Evolutionary conservation across 37 sponge, comb jelly and placozoan species (phyloP), one percentile per base, ranked within the genome.

Genomic region (Agelas oroides): DNA sequence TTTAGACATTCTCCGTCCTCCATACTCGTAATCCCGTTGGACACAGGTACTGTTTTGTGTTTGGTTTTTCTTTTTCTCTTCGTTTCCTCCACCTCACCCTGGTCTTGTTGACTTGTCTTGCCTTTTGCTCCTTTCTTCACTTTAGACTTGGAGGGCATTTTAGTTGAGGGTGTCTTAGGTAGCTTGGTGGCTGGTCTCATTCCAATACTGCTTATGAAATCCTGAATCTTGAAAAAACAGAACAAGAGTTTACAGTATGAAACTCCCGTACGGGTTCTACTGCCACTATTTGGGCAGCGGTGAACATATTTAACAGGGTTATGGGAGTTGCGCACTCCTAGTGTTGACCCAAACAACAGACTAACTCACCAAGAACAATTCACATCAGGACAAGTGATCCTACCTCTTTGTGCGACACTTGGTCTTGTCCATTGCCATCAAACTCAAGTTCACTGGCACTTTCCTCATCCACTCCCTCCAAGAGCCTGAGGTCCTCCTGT

Each of bases 401-500:
- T 16, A 83, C 64, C 41, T 72, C 84, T 40, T 72, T 41, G 13
- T 31, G 36, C 13, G 30, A 36, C 32, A 56, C 62, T 5, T 28
- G 30, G 23, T 27, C 41, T 53, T 54, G 56, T 31, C 63, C 68
- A 46, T 0, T 14, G 23, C 21, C 54, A 15, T 59, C 64, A 37
- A 74, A 79, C 85, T 73, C 89, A 63, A 79, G 17, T 30, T 83
- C 84, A 60, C 65, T 67, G 23, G 39, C 80, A 60, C 80, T 59
- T 37, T 59, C 73, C 1, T 34, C 40, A 56, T 78, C 86, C 52
- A 81, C 77, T 20, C 69, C 74, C 38, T 65, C 63, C 54, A 91
- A 62, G 8, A 82, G 30, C 37, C 34, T 64, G 25, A 91, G 57
- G 28, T 91, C 92, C 5, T 86, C 88, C 92, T 91, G 40, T 2